Evolutionary conservation across 2,113 vertebrate species (phyloP), one percentile per base, ranked within the genome.

Genomic region (Callipepla californica): DNA sequence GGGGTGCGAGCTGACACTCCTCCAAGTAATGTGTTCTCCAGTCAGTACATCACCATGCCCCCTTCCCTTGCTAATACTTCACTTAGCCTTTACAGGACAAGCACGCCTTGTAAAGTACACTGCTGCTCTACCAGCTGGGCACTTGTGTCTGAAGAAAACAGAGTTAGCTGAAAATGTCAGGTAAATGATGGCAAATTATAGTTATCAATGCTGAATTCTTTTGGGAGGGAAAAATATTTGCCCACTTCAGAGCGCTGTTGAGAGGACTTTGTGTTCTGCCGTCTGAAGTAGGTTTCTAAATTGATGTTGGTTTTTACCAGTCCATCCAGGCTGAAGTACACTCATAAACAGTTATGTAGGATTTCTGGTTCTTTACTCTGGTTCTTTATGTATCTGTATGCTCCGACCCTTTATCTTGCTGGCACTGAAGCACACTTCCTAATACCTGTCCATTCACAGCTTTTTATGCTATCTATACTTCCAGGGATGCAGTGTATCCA

Each of bases 11-110:
- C 34, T 93, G 75, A 22, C 36, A 6, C 76, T 90, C 42, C 40
- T 93, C 32, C 7, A 47, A 74, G 36, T 2, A 55, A 20, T 55
- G 44, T 73, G 45, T 26, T 75, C 91, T 77, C n/a, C 20, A 16
- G 53, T 65, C 38, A 40, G 6, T 32, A 50, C 13, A 2, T n/a
- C 2, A 1, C 0, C 7, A 36, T 50, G 8, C 9, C 4, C 4
- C 16, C 7, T 68, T 65, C 32, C 45, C 16, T 23, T 65, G 15
- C 6, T 70, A 2, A 23, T 28, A 11, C 3, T 51, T 47, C 34
- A 22, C 7, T 47, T 53, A n/a, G 2, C 38, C 42, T 45, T 59
- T 6, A 22, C 4, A 19, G 6, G 21, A 81, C 47, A 55, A 51
- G 63, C 11, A 20, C 38, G 13, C 21, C 4, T 44, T 13, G 36